phyloP scores from a whole-genome alignment of 2,113 vertebrate genomes.

The Sapayoa aenigma region DNA sequence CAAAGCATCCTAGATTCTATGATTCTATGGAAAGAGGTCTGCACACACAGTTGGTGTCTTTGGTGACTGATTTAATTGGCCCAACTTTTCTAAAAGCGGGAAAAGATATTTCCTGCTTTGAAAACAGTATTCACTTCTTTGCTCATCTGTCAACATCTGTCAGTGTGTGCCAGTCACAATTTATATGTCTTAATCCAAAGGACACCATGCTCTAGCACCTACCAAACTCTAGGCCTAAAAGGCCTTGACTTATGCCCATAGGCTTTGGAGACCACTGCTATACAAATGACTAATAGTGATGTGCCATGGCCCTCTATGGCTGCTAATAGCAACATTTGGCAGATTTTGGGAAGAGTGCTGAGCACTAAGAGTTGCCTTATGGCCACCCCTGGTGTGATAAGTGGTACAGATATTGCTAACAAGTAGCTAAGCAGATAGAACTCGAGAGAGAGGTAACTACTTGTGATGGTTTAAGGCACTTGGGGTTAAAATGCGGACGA shows the following conservation, averaged over 20 bases:
- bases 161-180: neutral
- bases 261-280: neutral
- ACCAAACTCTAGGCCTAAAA: neutral
- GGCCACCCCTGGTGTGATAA: neutral
- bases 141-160: neutral
- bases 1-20: neutral
- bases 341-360: neutral
- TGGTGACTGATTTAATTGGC: neutral
- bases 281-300: neutral
- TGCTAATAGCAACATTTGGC: neutral
- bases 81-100: neutral
- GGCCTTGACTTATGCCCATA: neutral
- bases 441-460: neutral
- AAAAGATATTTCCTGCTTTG: neutral
- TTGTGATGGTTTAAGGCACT: no score
- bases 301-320: fast-evolving
- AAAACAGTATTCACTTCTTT: neutral
- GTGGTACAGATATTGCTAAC: neutral
- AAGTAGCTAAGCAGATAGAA: neutral
- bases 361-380: neutral
- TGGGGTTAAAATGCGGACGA: no score
- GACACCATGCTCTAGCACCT: neutral
- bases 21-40: neutral
- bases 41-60: neutral
- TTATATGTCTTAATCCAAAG: neutral